Evolutionary conservation across 2,797 vertebrate species (phyloP).

Genomic region (Psittacula derbiana): DNA sequence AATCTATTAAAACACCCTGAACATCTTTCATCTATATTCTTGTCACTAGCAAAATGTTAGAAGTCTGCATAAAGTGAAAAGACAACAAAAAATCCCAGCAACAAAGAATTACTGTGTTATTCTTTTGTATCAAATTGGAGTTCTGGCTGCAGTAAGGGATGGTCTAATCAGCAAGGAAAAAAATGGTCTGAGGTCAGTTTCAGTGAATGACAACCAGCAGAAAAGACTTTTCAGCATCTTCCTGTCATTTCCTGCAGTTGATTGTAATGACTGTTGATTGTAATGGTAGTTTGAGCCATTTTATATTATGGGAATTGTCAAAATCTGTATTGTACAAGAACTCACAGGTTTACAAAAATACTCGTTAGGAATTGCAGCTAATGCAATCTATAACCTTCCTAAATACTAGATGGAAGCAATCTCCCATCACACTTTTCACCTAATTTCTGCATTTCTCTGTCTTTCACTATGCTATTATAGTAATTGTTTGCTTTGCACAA

Average conservation of each 20-base stretch:
- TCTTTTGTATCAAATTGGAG: slow-evolving; percentile 39
- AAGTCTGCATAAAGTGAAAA: not conserved
- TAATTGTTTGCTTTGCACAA: slow-evolving; percentile 49
- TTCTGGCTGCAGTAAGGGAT: slow-evolving; percentile 17
- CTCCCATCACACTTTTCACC: not conserved
- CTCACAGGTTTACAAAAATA: slow-evolving; percentile 54
- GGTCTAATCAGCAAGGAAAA: slow-evolving; percentile 65
- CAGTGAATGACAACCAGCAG: slow-evolving; percentile 38
- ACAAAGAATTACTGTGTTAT: not conserved
- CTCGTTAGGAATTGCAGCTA: slow-evolving; percentile 35
- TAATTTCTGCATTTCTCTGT: not conserved
- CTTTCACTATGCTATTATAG: not conserved
- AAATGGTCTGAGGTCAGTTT: slow-evolving; percentile 44
- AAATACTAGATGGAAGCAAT: slow-evolving; percentile 39
- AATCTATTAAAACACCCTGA: not conserved
- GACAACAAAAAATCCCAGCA: not conserved
- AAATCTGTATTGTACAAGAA: slow-evolving; percentile 60
- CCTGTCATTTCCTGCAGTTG: slow-evolving; percentile 57
- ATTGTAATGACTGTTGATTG: slow-evolving; percentile 77
- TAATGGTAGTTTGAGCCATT: slow-evolving; percentile 68
- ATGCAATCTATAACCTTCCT: slow-evolving; percentile 34
- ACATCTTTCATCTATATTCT: not conserved
- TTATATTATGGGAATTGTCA: slow-evolving; percentile 66
- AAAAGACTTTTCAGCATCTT: slow-evolving; percentile 69
- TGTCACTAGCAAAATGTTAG: not conserved